phyloP scores from a whole-genome alignment of 2,113 vertebrate species.

The Hippocampus barbouri region DNA sequence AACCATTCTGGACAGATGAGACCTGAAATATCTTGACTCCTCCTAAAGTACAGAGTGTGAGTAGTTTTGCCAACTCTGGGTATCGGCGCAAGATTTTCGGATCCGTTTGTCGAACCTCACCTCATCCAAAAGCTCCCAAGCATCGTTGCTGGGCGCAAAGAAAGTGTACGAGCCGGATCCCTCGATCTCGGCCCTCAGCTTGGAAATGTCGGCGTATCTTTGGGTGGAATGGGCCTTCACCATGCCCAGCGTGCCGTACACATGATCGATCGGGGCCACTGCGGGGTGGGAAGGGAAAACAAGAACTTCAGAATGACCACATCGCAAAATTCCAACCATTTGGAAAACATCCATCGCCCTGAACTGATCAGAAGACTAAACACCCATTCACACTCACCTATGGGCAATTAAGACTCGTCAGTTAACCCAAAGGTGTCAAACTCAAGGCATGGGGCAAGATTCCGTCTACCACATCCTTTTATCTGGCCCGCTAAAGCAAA shows the following conservation, averaged over 20 bases:
- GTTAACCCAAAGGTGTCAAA: no score
- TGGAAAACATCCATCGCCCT: background rate
- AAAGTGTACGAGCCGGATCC: constrained; percentile 89
- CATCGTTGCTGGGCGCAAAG: constrained; percentile 94
- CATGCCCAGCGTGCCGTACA: constrained; percentile 86
- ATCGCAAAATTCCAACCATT: background rate
- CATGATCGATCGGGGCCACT: constrained; percentile 93
- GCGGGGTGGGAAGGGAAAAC: constrained; percentile 18
- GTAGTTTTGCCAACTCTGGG: background rate
- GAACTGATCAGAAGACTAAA: no score
- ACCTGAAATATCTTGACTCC: no score
- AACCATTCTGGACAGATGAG: no score
- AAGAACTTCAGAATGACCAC: background rate
- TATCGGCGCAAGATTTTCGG: background rate
- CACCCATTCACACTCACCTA: no score
- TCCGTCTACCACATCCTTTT: no score
- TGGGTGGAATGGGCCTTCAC: constrained; percentile 85
- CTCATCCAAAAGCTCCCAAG: constrained; percentile 84
- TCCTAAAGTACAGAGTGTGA: no score
- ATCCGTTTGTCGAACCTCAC: constrained; percentile 66
- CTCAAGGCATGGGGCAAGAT: no score
- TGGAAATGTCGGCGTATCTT: constrained; percentile 81
- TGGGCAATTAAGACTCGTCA: no score
- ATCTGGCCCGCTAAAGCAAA: no score
- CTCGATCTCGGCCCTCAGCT: constrained; percentile 86